A percentile compares a stretch with the other conserved stretches of the same genome.
Conservation (phyloP, 2,797 vertebrate genomes). For the Hyperoplus lanceolatus region DNA sequence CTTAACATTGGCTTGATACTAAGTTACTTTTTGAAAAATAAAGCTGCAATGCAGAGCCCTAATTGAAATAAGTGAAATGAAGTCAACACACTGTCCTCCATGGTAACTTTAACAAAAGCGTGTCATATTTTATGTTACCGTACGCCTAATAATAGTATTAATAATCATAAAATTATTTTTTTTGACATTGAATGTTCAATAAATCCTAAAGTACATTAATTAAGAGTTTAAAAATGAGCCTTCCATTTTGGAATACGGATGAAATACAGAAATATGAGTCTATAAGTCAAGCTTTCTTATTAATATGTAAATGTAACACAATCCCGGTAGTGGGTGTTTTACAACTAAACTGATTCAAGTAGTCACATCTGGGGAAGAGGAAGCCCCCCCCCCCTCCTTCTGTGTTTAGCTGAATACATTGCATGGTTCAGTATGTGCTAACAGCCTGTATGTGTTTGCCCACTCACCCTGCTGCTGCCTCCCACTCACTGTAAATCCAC, state of each 20-base stretch:
- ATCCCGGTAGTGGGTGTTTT: neutral
- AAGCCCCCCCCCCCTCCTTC: constrained; percentile 12
- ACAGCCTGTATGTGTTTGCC: constrained; percentile 57
- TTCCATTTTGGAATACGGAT: neutral
- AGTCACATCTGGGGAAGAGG: neutral
- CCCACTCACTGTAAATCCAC: constrained; percentile 71
- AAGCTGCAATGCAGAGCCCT: neutral
- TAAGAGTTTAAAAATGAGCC: neutral
- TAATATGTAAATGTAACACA: constrained; percentile 2
- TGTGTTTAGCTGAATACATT: constrained; percentile 35
- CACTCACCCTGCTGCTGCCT: constrained; percentile 65
- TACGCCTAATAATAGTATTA: no score
- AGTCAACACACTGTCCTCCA: neutral
- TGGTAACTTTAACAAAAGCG: neutral
- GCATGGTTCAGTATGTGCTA: constrained; percentile 42
- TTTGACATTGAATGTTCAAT: neutral
- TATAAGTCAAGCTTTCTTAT: neutral
- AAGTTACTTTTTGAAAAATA: neutral
- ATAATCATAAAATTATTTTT: no score
- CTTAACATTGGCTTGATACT: neutral
- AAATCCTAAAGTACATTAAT: neutral
- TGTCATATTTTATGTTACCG: no score
- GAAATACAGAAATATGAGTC: neutral
- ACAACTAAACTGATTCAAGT: neutral
- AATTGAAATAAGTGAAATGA: neutral